A percentile compares a stretch with the other conserved stretches of the same genome.
Conservation (phyloP, 2,113 vertebrate genomes). For the Gavia stellata region DNA sequence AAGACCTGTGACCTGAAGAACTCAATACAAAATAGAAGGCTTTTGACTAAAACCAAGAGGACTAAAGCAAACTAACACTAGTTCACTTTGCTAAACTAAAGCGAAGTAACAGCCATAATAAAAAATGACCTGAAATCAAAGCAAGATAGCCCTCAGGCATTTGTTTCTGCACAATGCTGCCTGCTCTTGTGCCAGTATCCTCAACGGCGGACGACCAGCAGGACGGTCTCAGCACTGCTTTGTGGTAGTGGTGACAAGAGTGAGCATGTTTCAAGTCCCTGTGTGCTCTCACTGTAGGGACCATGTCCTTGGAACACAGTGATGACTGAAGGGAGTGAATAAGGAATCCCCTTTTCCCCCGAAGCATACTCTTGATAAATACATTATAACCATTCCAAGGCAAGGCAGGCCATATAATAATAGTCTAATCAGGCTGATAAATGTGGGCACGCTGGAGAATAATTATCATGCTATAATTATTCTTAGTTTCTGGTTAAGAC, state of each 20-base stretch:
- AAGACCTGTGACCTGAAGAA: background rate
- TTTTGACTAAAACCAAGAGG: background rate
- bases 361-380: background rate
- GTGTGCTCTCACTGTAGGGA: accelerated
- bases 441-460: background rate
- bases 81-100: background rate
- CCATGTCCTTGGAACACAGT: background rate
- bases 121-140: background rate
- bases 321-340: background rate
- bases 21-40: background rate
- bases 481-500: background rate
- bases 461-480: background rate
- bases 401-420: background rate
- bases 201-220: background rate
- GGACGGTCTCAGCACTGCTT: background rate
- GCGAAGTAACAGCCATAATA: background rate
- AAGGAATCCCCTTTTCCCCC: background rate
- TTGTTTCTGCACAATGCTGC: background rate
- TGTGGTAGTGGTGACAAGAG: background rate
- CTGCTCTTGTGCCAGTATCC: background rate
- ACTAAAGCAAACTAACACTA: background rate
- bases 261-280: background rate
- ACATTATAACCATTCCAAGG: background rate
- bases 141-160: background rate
- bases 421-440: background rate